Base-by-base conservation (phyloP, 2,797 vertebrate genomes). In the Esox masquinongy region DNA sequence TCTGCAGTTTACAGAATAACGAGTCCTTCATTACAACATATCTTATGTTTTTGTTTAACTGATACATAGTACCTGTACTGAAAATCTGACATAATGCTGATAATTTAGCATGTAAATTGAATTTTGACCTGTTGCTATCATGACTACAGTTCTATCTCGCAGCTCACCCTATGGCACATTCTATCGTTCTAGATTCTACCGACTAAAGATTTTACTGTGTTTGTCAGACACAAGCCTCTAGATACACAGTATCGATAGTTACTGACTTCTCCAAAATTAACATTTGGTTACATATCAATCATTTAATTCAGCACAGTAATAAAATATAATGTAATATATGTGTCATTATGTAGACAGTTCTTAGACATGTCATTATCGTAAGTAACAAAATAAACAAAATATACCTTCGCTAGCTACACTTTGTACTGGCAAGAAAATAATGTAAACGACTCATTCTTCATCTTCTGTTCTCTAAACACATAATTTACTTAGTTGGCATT, bases 401-500 rank as follows among this genome's bases (percentile, higher is more conserved):
- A 51, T 72, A 73, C 26, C 73, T 50, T 74, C 71, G 75, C 66
- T 24, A 59, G 56, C 19, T 63, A 66, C 29, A 34, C 67, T 53
- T 70, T 56, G 59, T 63, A 68, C 71, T 74, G 82, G 74, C 76
- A 80, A 53, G 11, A 76, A 75, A 75, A 75, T n/a, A 84, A 85
- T 83, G 85, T 34, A 80, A 83, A 83, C 76, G 72, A 84, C 88
- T 82, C 80, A 88, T 87, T 85, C 81, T 85, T 84, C 75, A 79
- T 80, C 83, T 53, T 61, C 70, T 77, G 74, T 63, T 72, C 77
- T 85, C 71, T 74, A 83, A 86, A 78, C 82, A 86, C 77, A 84
- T 76, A 84, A 80, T 88, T 92, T 88, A 88, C 88, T 71, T 87
- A 81, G 83, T 82, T 85, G 86, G 89, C 82, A 82, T 88, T 87